A percentile compares a stretch with the other conserved stretches of the same genome.
Conservation (phyloP, 2,888 invertebrate genomes). For the Cyclophora punctaria region DNA sequence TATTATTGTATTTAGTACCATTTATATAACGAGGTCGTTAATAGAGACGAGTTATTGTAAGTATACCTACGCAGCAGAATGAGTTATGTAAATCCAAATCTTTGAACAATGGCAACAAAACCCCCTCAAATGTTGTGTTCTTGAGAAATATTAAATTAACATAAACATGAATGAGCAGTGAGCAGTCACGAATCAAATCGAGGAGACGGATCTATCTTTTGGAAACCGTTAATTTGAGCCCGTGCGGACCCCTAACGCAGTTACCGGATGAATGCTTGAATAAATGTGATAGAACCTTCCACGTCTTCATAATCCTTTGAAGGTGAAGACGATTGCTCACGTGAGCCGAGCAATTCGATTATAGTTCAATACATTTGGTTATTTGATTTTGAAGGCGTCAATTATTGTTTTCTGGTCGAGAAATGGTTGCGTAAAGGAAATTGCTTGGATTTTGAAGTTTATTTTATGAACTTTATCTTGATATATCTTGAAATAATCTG, state of each 20-base stretch:
- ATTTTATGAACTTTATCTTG: no score
- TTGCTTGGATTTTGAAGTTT: no score
- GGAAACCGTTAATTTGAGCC: slow-evolving; percentile 62
- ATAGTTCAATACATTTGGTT: neutral
- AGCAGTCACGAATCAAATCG: slow-evolving; percentile 54
- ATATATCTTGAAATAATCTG: no score
- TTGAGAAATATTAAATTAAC: slow-evolving; percentile 59
- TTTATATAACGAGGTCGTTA: no score
- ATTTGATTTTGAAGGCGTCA: neutral
- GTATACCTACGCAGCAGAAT: no score
- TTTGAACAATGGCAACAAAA: no score
- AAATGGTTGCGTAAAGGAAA: no score
- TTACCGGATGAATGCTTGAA: slow-evolving; percentile 40
- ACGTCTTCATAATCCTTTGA: slow-evolving; percentile 23
- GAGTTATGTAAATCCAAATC: no score
- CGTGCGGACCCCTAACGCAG: slow-evolving; percentile 23
- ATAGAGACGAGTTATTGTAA: no score
- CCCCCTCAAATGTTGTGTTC: no score
- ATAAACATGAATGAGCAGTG: slow-evolving; percentile 51
- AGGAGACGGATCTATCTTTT: slow-evolving; percentile 56
- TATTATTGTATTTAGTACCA: no score
- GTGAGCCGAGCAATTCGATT: slow-evolving; percentile 12
- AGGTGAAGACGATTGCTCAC: slow-evolving; percentile 16
- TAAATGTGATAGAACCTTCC: slow-evolving; percentile 49
- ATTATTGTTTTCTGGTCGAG: no score